phyloP scores from a whole-genome alignment of 2,113 vertebrate species.

The Tychaedon coryphoeus region DNA sequence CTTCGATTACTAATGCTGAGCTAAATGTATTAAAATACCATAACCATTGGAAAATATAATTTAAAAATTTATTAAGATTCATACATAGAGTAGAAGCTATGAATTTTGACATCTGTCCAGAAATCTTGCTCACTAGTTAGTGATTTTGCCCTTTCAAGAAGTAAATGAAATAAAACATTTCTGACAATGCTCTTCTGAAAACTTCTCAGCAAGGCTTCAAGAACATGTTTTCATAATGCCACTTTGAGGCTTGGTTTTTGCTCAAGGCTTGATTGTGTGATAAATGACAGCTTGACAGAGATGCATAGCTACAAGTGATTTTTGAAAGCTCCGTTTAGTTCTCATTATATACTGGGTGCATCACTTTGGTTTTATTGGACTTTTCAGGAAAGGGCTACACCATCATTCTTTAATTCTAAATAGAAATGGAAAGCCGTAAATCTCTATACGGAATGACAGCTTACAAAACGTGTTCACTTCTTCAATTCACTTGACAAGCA shows the following conservation, averaged over 20 bases:
- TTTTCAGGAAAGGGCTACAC: constrained; percentile 43
- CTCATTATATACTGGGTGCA: constrained; percentile 35
- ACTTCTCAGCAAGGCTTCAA: neutral
- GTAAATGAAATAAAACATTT: neutral
- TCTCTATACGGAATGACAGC: constrained; percentile 53
- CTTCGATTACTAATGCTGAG: neutral
- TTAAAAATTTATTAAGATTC: neutral
- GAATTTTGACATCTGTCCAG: neutral
- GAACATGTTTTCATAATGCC: neutral
- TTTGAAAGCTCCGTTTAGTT: constrained; percentile 59
- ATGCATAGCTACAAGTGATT: constrained; percentile 25
- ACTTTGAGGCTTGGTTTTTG: neutral
- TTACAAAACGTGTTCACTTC: constrained; percentile 33
- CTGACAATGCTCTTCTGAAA: neutral
- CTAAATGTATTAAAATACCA: neutral
- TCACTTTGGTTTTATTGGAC: constrained; percentile 52
- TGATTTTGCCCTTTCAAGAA: neutral
- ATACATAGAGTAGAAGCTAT: neutral
- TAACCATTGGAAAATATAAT: neutral
- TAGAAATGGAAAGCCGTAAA: constrained; percentile 59
- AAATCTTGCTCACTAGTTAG: neutral
- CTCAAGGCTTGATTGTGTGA: neutral
- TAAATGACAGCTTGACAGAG: constrained; percentile 49
- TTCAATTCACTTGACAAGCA: constrained; percentile 35
- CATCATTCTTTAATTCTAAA: constrained; percentile 59